Evolutionary conservation across 2,797 vertebrate species (phyloP), one percentile per base, ranked within the genome.

Genomic region (Denticeps clupeoides): DNA sequence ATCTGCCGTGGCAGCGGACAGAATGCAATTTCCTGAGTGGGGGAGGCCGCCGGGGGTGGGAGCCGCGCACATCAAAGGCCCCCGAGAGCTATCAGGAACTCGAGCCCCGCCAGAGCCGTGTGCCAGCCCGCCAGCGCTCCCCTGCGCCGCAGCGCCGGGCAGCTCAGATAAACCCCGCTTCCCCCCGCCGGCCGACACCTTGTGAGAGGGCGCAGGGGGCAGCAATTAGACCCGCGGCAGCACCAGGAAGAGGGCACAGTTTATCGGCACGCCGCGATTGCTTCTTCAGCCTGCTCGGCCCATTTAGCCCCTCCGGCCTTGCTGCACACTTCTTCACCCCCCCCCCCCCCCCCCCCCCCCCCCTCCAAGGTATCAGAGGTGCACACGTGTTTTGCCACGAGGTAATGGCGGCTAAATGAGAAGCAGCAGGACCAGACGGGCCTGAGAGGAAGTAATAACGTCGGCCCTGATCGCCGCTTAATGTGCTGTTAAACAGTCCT

Each of bases 1-100:
- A 79, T 86, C 77, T 69, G 45, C 71, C 62, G 65, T 79, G 78
- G 74, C 80, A 65, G 78, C 64, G 71, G 75, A 80, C 75, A 65
- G 64, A 75, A 74, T 76, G 73, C 76, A 76, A 60, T 85, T 88
- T 88, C 81, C 83, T 83, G 72, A 77, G 50, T 69, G 74, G 81
- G 71, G 72, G 77, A 72, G 76, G 70, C 67, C 50, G 7, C 59
- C 55, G 65, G 62, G 58, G 48, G 58, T 66, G 72, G 73, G 70
- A 71, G 77, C 72, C 62, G 62, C 54, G 67, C 73, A 85, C 80
- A 82, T 85, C 83, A 85, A 84, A 84, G 82, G 59, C 52, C 35
- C 54, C 72, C 72, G 67, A 16, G 49, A 78, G 70, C 74, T 74
- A 64, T 72, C 66, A 59, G 75, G 63, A 74, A 73, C 72, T 58